Evolutionary conservation across 1,140 invertebrate genomes (phyloP), one percentile per base, ranked within the genome.

Genomic region (Oppia nitens): DNA sequence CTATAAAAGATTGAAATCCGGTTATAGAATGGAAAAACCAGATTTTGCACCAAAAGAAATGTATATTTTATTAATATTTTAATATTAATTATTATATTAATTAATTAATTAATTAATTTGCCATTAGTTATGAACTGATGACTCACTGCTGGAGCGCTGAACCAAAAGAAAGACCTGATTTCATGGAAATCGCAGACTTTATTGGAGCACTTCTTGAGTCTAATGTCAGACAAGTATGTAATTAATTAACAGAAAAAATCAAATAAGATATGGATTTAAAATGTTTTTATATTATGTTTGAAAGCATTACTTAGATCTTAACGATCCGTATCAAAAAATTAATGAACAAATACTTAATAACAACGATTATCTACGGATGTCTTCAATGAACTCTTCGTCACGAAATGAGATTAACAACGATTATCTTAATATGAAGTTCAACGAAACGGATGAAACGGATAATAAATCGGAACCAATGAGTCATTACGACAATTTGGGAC

Each of bases 301-400:
- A 2, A 70, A 88, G 84, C 81, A 87, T 68, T 91, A 90, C 67
- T 76, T 89, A 12, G 84, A 87, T 60, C 68, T 91, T n/a, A 90
- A 91, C 65, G 78, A 81, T 17, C 79, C 81, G 0, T 91, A 87
- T 60, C 71, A 82, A 63, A 74, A 79, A 28, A 79, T 81, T 71
- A 90, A 89, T 67, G 53, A 67, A 9, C 32, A 59, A 17, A 26
- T 63, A 12, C 28, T 66, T 20, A 63, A 62, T 24, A 73, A 73
- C 12, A 72, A 77, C 24, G 86, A 90, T 64, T 89, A 87, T 59
- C 66, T 89, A 14, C 77, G 76, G 1, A 81, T n/a, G n/a, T n/a
- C n/a, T n/a, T n/a, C n/a, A n/a, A n/a, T n/a, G n/a, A n/a, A n/a
- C n/a, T n/a, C n/a, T n/a, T n/a, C n/a, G n/a, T n/a, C n/a, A n/a